Evolutionary conservation across 2,113 vertebrate genomes (phyloP).

Genomic region (Sinocyclocheilus anshuiensis): DNA sequence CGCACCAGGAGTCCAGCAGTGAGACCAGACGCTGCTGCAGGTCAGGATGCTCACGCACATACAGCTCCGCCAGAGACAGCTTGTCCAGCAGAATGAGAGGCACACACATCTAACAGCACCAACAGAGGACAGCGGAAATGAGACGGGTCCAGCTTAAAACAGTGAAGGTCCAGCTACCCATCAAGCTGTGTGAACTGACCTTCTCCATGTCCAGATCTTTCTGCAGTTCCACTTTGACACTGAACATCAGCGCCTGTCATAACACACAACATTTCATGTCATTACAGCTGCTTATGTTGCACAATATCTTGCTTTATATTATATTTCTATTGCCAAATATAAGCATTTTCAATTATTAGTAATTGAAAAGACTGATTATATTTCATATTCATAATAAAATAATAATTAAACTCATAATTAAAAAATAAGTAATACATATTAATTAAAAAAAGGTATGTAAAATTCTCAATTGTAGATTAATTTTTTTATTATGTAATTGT

Average conservation of each 20-base stretch:
- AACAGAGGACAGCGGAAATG: not conserved
- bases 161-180: not conserved
- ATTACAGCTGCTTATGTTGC: not conserved
- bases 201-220: slow-evolving; percentile 80
- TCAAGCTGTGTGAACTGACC: slow-evolving; percentile 70
- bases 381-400: not conserved
- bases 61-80: slow-evolving; percentile 74
- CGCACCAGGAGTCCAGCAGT: slow-evolving; percentile 85
- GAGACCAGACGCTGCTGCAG: slow-evolving; percentile 78
- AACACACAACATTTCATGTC: not conserved
- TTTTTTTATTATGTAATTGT: not conserved
- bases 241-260: slow-evolving; percentile 77
- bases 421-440: too few relatives aligned
- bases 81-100: slow-evolving; percentile 83
- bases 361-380: not conserved
- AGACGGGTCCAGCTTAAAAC: not conserved
- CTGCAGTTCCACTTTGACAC: slow-evolving; percentile 81
- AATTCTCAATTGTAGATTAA: not conserved
- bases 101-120: slow-evolving; percentile 76
- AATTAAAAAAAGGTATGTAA: not conserved
- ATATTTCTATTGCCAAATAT: not conserved
- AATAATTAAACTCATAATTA: not conserved
- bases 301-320: too few relatives aligned
- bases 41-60: slow-evolving; percentile 68
- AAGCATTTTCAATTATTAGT: too few relatives aligned